A percentile compares a stretch with the other conserved stretches of the same genome.
These are phyloP conservation scores for Lobophora halterata DNA, from an alignment of 2,888 invertebrate species.

Conservation along the genomic window DNA sequence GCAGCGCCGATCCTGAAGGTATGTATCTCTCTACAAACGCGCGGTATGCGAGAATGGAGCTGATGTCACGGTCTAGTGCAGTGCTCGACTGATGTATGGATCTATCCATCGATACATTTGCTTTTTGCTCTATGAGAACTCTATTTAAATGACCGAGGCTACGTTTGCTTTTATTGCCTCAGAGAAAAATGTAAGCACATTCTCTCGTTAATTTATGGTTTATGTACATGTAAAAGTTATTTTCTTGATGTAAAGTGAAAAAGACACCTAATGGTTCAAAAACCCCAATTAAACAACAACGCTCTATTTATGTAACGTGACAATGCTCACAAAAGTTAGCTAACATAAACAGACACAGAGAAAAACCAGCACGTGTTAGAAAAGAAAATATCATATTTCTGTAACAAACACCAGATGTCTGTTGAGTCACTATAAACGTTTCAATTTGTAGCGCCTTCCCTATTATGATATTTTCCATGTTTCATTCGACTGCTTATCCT, in stretches of 20 bases:
- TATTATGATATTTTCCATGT: conserved; percentile 22
- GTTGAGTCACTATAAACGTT: conserved; percentile 42
- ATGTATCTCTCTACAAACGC: too few relatives aligned
- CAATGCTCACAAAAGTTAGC: conserved; percentile 2
- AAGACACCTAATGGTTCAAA: background rate
- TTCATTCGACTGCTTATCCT: conserved; percentile 27
- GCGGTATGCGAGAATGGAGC: conserved; percentile 25
- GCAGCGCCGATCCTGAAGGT: too few relatives aligned
- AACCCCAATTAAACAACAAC: too few relatives aligned
- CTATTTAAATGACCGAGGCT: conserved; percentile 13
- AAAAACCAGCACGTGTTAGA: conserved; percentile 11
- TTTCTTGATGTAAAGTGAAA: background rate
- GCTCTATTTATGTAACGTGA: too few relatives aligned
- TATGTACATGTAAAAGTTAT: background rate
- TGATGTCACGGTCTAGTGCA: conserved; percentile 35
- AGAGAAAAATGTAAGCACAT: conserved; percentile 2
- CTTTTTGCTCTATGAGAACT: conserved; percentile 27
- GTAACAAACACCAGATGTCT: conserved; percentile 16
- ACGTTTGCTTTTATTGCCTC: conserved; percentile 12
- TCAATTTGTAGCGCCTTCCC: conserved; percentile 40
- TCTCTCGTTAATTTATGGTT: background rate
- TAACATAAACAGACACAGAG: background rate
- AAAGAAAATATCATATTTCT: conserved; percentile 19
- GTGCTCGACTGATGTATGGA: conserved; percentile 29
- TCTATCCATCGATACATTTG: conserved; percentile 26